phyloP scores from a whole-genome alignment of 2,888 invertebrate genomes.

The Hirtodrosophila cameraria region DNA sequence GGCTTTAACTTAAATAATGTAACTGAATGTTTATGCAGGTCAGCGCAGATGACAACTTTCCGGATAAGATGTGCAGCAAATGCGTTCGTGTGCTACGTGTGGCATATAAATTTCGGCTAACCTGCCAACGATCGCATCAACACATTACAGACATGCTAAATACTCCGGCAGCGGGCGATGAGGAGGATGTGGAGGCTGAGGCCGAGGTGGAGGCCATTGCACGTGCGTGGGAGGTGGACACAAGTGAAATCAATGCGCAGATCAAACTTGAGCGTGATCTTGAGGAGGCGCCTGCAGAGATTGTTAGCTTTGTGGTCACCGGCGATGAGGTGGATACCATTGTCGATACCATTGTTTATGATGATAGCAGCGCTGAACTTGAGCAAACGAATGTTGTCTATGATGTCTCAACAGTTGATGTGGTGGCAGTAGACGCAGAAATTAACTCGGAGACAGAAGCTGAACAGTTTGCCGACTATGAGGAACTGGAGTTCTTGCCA shows the following conservation, averaged over 20 bases:
- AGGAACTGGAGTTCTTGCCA: constrained; percentile 54
- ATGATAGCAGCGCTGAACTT: constrained; percentile 28
- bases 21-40: constrained; percentile 51
- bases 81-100: constrained; percentile 72
- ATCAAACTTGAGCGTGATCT: constrained; percentile 45
- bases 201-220: constrained; percentile 50
- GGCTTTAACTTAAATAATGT: background rate
- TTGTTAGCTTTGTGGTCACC: constrained; percentile 59
- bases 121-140: constrained; percentile 79
- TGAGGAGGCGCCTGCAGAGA: constrained; percentile 20
- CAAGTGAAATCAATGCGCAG: constrained; percentile 20
- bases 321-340: constrained; percentile 56
- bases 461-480: constrained; percentile 57
- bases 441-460: constrained; percentile 54
- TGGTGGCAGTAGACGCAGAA: constrained; percentile 39
- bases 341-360: constrained; percentile 51
- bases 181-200: constrained; percentile 37
- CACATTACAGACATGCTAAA: constrained; percentile 69
- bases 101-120: constrained; percentile 77
- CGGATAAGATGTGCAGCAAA: constrained; percentile 79
- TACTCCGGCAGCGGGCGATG: constrained; percentile 6
- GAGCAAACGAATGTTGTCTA: constrained; percentile 35
- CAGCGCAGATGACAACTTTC: constrained; percentile 76
- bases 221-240: constrained; percentile 55
- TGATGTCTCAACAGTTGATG: constrained; percentile 32